Conservation (phyloP, 2,797 vertebrate genomes). For the Hipposideros larvatus region DNA sequence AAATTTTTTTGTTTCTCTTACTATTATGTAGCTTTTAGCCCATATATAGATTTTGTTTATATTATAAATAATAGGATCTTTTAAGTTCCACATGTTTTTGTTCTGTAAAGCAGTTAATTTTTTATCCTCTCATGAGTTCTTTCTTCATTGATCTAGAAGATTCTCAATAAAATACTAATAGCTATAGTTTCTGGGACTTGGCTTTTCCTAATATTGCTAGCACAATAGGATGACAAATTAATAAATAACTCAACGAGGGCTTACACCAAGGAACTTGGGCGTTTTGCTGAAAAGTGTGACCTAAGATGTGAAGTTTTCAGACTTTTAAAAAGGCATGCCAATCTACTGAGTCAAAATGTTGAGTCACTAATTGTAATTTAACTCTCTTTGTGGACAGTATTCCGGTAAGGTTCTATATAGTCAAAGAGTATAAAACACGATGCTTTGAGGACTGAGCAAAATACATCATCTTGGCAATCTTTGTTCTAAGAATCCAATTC, state of each 20-base stretch:
- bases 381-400: background rate
- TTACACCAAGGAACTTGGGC: background rate
- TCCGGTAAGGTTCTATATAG: background rate
- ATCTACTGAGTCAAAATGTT: conserved; percentile 27
- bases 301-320: conserved; percentile 30
- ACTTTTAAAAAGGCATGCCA: conserved; percentile 32
- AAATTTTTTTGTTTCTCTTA: conserved; percentile 38
- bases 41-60: background rate
- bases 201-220: background rate
- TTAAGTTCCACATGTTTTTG: conserved; percentile 21
- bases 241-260: background rate
- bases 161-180: conserved; percentile 35
- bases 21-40: background rate
- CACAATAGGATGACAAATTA: background rate
- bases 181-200: conserved; percentile 47
- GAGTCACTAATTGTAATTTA: conserved; percentile 45
- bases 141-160: conserved; percentile 45
- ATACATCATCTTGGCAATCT: background rate
- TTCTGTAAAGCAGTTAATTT: background rate
- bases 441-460: background rate
- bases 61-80: conserved; percentile 5
- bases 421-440: background rate
- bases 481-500: background rate
- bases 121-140: background rate
- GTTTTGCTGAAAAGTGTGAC: conserved; percentile 38